These are phyloP conservation scores for Drosophila mayri DNA, from an alignment of 1,140 invertebrate genomes.

Conservation along the genomic window DNA sequence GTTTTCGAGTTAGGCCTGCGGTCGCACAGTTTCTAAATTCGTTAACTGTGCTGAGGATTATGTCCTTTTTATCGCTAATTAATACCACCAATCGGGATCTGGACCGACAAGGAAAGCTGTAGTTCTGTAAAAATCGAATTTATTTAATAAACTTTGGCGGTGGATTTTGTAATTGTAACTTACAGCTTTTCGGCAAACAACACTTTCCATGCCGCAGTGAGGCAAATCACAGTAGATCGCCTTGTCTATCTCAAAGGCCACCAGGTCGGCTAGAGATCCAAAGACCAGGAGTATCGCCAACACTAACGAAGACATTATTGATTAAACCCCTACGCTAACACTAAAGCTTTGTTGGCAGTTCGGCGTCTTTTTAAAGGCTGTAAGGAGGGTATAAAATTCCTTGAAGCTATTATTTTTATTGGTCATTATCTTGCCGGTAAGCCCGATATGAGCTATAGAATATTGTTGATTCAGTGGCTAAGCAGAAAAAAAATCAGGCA, in stretches of 20 bases:
- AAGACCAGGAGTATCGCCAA: neutral
- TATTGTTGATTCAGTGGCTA: constrained; percentile 3
- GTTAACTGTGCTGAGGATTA: neutral
- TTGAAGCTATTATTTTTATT: constrained; percentile 1
- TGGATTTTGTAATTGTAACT: neutral
- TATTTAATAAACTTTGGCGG: rapidly evolving
- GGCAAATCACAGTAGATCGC: constrained; percentile 24
- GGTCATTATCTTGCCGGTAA: neutral
- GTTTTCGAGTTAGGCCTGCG: neutral
- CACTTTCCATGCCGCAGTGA: constrained; percentile 13
- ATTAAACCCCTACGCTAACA: neutral
- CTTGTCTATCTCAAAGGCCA: constrained; percentile 2
- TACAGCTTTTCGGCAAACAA: neutral
- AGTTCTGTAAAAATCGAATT: neutral
- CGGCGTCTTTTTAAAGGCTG: constrained; percentile 1
- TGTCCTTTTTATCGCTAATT: neutral
- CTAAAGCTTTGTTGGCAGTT: neutral
- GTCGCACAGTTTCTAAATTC: neutral
- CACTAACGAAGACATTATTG: constrained; percentile 6
- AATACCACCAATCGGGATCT: too few relatives aligned
- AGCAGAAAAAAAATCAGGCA: neutral
- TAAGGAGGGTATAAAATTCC: neutral
- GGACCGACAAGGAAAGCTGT: neutral
- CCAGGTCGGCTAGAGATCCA: neutral
- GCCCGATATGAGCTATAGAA: neutral